These are phyloP conservation scores for Oscheius sp. DNA, from an alignment of 2,888 invertebrate genomes.

Conservation along the genomic window DNA sequence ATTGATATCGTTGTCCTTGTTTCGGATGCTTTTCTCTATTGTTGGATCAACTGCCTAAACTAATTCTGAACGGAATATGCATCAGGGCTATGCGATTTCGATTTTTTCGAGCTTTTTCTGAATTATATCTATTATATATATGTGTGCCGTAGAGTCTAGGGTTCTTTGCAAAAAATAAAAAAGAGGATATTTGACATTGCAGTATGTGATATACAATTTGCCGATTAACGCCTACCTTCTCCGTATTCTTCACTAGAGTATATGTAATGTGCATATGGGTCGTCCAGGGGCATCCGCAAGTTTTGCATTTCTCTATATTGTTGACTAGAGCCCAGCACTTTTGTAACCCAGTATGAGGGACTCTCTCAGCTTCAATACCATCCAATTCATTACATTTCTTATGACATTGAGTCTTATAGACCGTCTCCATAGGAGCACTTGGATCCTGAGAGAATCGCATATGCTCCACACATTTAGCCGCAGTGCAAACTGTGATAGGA, in stretches of 20 bases:
- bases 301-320: neutral
- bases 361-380: neutral
- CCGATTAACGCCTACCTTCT: conserved; percentile 2
- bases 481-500: conserved; percentile 21
- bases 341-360: conserved; percentile 11
- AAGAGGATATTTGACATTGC: too few species aligned
- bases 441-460: neutral
- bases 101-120: too few species aligned
- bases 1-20: neutral
- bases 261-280: conserved; percentile 22
- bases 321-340: neutral
- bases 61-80: neutral
- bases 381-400: neutral
- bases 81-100: too few species aligned
- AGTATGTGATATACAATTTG: too few species aligned
- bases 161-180: too few species aligned
- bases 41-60: neutral
- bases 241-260: neutral
- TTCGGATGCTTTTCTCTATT: neutral
- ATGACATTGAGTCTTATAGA: conserved; percentile 24
- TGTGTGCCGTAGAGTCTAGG: too few species aligned
- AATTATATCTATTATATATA: too few species aligned
- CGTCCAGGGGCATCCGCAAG: conserved; percentile 6
- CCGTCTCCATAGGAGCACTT: conserved; percentile 1
- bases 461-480: neutral